phyloP scores from a whole-genome alignment of 2,888 invertebrate genomes.

The Sinohyriopsis cumingii region DNA sequence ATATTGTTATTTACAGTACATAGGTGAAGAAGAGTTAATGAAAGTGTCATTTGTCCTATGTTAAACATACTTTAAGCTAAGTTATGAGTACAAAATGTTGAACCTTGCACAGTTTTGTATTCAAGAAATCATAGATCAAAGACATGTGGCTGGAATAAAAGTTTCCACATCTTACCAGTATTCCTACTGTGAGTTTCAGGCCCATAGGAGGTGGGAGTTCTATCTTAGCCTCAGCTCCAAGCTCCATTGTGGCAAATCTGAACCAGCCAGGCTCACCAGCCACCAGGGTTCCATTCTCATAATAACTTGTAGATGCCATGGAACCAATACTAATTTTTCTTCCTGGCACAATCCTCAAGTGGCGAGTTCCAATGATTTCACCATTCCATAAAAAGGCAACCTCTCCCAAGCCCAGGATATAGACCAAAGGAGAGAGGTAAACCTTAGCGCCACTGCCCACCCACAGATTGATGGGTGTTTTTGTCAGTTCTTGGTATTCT shows the following conservation, averaged over 20 bases:
- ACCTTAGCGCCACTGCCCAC: slow-evolving; percentile 45
- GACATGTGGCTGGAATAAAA: too few species aligned
- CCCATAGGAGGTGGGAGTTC: slow-evolving; percentile 52
- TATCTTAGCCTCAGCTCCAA: slow-evolving; percentile 46
- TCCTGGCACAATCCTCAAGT: slow-evolving; percentile 56
- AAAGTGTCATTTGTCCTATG: too few species aligned
- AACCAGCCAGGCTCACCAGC: slow-evolving; percentile 48
- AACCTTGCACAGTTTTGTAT: too few species aligned
- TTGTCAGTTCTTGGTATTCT: slow-evolving; percentile 36
- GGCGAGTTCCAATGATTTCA: slow-evolving; percentile 53
- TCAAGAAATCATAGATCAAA: too few species aligned
- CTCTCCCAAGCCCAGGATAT: slow-evolving; percentile 55
- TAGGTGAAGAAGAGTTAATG: too few species aligned
- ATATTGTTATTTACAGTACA: too few species aligned
- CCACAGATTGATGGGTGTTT: slow-evolving; percentile 54
- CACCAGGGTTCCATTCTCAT: slow-evolving; percentile 31
- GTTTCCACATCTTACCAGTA: slow-evolving; percentile 42
- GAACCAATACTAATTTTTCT: slow-evolving; percentile 44
- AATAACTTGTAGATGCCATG: slow-evolving; percentile 47
- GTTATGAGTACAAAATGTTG: too few species aligned
- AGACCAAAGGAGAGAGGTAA: slow-evolving; percentile 49
- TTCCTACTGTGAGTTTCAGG: slow-evolving; percentile 49
- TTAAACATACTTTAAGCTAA: too few species aligned
- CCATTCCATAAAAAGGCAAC: slow-evolving; percentile 58
- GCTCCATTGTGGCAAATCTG: slow-evolving; percentile 50